Conservation (phyloP, 2,113 vertebrate species). For the Actenoides hombroni region DNA sequence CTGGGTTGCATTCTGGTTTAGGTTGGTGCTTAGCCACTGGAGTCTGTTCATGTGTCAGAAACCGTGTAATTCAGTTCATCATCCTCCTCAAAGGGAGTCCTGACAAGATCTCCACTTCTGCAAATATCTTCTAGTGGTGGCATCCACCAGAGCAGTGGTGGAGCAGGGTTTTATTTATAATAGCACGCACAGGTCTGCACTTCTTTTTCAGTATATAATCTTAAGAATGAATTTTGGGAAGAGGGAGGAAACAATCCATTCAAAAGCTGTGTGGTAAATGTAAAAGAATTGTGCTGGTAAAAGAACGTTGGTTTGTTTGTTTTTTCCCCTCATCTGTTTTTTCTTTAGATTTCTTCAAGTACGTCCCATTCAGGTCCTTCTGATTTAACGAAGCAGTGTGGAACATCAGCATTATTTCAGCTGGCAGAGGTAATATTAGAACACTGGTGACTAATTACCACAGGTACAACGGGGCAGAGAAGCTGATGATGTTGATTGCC, state of each 20-base stretch:
- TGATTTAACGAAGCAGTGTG: conserved; percentile 81
- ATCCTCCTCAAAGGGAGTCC: neutral
- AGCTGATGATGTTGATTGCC: neutral
- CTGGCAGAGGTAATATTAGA: conserved; percentile 84
- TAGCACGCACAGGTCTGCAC: neutral
- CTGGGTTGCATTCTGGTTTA: neutral
- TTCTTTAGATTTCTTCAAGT: conserved; percentile 77
- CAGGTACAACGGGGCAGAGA: neutral
- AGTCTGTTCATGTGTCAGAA: neutral
- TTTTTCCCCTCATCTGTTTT: neutral
- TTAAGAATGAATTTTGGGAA: neutral
- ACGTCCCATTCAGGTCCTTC: conserved; percentile 72
- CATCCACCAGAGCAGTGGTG: neutral
- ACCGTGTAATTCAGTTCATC: neutral
- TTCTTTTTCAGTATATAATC: neutral
- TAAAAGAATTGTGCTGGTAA: neutral
- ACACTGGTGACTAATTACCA: conserved; percentile 33
- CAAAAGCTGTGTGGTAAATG: neutral
- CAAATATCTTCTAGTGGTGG: neutral
- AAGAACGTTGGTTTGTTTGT: neutral
- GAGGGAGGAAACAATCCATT: neutral
- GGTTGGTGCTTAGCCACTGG: neutral
- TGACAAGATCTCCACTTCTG: neutral
- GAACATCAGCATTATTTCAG: conserved; percentile 87
- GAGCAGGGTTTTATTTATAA: neutral